These are phyloP conservation scores for Drosophila greeni DNA, from an alignment of 2,888 invertebrate species.

Conservation along the genomic window DNA sequence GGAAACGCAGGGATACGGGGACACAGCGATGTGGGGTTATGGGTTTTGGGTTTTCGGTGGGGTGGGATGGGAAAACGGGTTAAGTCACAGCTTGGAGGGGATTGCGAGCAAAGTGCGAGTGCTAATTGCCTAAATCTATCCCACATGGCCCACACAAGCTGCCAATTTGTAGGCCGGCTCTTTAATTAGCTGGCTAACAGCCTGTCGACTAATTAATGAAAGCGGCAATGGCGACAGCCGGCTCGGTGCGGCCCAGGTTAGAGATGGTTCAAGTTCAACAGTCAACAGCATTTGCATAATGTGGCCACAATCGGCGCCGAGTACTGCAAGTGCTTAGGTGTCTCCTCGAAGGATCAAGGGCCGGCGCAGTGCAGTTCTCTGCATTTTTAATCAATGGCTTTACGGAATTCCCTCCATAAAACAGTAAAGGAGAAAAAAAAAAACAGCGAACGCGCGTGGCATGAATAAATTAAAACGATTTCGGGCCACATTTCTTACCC, in stretches of 20 bases:
- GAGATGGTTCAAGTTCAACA: slow-evolving; percentile 10
- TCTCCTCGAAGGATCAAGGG: slow-evolving; percentile 31
- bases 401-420: slow-evolving; percentile 7
- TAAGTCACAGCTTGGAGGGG: slow-evolving; percentile 23
- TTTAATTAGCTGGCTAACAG: slow-evolving; percentile 52
- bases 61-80: slow-evolving; percentile 4
- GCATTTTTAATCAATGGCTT: slow-evolving; percentile 64
- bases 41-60: slow-evolving; percentile 6
- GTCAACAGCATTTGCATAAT: slow-evolving; percentile 46
- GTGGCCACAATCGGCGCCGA: slow-evolving; percentile 15
- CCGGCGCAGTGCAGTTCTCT: slow-evolving; percentile 54
- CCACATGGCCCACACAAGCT: slow-evolving; percentile 60
- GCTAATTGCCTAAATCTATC: slow-evolving; percentile 67
- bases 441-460: slow-evolving; percentile 54
- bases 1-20: neutral
- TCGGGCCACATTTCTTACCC: slow-evolving; percentile 53
- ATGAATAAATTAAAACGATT: slow-evolving; percentile 70
- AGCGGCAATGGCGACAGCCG: slow-evolving; percentile 23
- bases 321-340: slow-evolving; percentile 20
- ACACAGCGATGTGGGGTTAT: neutral
- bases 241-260: slow-evolving; percentile 1
- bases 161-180: slow-evolving; percentile 62
- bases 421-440: neutral
- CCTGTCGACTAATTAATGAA: slow-evolving; percentile 56
- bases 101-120: slow-evolving; percentile 19